Conservation (phyloP, 1,140 invertebrate species). For the Trachymyrmex septentrionalis region DNA sequence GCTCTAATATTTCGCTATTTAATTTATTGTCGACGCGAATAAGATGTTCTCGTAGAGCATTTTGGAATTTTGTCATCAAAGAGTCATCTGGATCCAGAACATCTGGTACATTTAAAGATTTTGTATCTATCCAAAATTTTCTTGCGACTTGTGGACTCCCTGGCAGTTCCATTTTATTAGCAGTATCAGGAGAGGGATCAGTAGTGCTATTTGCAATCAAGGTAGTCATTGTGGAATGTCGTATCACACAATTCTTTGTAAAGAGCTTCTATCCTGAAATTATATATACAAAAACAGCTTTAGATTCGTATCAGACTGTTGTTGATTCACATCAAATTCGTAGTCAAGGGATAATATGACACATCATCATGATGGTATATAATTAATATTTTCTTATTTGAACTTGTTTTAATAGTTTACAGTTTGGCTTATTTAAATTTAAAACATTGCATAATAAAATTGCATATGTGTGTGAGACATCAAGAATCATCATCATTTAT, state of each 20-base stretch:
- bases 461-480: background rate
- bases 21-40: slow-evolving; percentile 86
- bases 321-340: slow-evolving; percentile 38
- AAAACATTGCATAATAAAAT: slow-evolving; percentile 2
- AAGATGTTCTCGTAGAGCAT: slow-evolving; percentile 88
- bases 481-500: background rate
- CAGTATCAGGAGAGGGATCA: background rate
- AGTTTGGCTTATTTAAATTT: too few species aligned
- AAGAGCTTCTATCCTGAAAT: slow-evolving; percentile 19
- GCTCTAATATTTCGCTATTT: slow-evolving; percentile 87
- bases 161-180: background rate
- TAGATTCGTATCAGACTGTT: background rate
- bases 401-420: slow-evolving; percentile 5
- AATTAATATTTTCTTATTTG: slow-evolving; percentile 17
- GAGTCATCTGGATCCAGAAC: slow-evolving; percentile 89
- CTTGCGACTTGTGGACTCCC: background rate
- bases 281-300: background rate
- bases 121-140: slow-evolving; percentile 26
- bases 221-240: background rate
- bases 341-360: slow-evolving; percentile 46
- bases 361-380: background rate
- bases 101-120: slow-evolving; percentile 62
- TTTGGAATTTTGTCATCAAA: slow-evolving; percentile 89
- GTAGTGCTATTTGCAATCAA: background rate
- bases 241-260: background rate